Conservation (phyloP, 2,113 vertebrate genomes). For the Thalassarche chlororhynchos region DNA sequence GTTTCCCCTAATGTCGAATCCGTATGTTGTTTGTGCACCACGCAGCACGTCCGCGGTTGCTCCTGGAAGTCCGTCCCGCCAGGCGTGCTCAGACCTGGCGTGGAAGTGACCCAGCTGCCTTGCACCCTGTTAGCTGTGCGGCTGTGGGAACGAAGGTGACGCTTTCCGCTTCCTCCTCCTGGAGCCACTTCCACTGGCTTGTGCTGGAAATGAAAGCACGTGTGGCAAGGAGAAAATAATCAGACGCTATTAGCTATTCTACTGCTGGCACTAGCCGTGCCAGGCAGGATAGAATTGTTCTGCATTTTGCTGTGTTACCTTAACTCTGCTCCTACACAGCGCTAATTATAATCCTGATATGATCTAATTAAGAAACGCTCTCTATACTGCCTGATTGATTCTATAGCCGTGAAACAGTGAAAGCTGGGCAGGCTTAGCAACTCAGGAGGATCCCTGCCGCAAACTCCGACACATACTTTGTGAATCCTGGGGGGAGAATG, state of each 20-base stretch:
- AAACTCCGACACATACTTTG: background rate
- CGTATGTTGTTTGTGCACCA: fast-evolving
- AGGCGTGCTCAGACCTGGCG: fast-evolving
- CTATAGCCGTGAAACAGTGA: background rate
- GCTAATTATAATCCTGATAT: conserved; percentile 69
- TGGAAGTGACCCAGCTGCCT: background rate
- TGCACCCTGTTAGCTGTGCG: background rate
- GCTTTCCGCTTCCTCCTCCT: background rate
- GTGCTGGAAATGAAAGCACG: background rate
- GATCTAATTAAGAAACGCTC: conserved; percentile 53
- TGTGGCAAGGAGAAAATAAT: background rate
- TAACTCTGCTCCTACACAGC: conserved; percentile 59
- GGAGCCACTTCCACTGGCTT: background rate
- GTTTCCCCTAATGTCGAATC: background rate
- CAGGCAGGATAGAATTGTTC: background rate
- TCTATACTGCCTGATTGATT: conserved; percentile 35
- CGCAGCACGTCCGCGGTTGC: background rate
- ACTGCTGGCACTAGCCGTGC: background rate
- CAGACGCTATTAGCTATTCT: background rate
- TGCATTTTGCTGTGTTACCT: conserved; percentile 63
- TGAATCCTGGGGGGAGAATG: background rate
- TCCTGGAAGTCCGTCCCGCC: background rate
- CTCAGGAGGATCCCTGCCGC: conserved; percentile 4
- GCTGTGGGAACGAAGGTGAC: background rate
- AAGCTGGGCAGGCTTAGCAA: background rate